These are phyloP conservation scores for western clawed frog (Xenopus tropicalis) DNA, from an alignment of 2,113 vertebrate species.

Conservation along the genomic window DNA sequence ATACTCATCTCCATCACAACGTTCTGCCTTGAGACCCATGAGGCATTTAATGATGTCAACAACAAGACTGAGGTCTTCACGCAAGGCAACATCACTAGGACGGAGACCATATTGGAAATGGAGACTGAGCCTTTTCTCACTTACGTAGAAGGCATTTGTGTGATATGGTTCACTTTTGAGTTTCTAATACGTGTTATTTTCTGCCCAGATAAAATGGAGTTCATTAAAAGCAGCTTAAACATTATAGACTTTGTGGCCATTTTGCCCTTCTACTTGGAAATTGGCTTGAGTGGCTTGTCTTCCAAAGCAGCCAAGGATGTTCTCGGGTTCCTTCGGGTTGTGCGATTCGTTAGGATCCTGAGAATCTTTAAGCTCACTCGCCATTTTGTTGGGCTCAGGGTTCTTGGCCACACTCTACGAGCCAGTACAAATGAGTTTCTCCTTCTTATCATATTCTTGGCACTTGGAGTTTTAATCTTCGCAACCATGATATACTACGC, in stretches of 20 bases:
- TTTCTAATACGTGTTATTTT: conserved; percentile 72
- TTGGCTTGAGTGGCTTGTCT: conserved; percentile 79
- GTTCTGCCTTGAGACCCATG: conserved; percentile 97
- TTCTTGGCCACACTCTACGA: conserved; percentile 84
- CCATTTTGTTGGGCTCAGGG: conserved; percentile 85
- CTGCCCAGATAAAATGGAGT: conserved; percentile 74
- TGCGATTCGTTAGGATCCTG: conserved; percentile 89
- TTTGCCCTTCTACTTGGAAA: conserved; percentile 90
- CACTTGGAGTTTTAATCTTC: conserved; percentile 88
- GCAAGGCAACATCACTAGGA: conserved; percentile 71
- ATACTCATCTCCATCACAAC: conserved; percentile 98
- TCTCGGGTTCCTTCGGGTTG: conserved; percentile 85
- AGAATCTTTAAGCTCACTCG: conserved; percentile 93
- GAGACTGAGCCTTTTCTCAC: conserved; percentile 73
- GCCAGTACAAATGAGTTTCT: conserved; percentile 95
- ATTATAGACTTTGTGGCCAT: conserved; percentile 97
- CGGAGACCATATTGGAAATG: conserved; percentile 72
- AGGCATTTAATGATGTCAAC: conserved; percentile 88
- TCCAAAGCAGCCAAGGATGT: conserved; percentile 95
- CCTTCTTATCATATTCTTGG: conserved; percentile 91
- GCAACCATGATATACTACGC: conserved; percentile 98
- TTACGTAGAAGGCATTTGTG: conserved; percentile 73
- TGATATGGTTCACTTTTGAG: conserved; percentile 77
- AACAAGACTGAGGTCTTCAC: conserved; percentile 83
- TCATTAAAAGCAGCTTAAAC: conserved; percentile 82